Conservation (phyloP, 2,888 invertebrate species). For the Ornithoptera priamus region DNA sequence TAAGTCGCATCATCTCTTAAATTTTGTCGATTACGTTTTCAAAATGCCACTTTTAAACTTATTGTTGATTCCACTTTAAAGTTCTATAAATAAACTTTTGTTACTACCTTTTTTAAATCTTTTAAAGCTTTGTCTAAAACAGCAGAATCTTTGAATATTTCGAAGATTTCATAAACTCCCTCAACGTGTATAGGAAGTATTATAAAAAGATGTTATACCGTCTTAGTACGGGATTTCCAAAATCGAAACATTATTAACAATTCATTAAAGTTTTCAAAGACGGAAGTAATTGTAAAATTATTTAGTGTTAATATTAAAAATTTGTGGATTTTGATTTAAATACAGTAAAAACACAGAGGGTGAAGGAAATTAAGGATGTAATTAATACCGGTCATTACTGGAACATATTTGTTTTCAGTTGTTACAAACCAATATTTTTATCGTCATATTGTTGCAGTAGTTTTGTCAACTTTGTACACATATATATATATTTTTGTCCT, state of each 20-base stretch:
- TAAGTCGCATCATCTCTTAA: no score
- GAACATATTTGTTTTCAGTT: no score
- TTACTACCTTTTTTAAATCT: constrained; percentile 66
- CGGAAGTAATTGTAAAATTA: neutral
- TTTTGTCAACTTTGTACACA: no score
- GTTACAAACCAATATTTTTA: no score
- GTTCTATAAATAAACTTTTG: constrained; percentile 85
- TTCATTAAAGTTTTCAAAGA: neutral
- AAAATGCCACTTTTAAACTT: constrained; percentile 79
- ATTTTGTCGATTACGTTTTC: constrained; percentile 71
- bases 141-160: constrained; percentile 74
- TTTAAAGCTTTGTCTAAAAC: constrained; percentile 61
- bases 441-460: no score
- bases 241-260: constrained; percentile 61
- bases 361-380: no score
- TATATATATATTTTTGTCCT: no score
- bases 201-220: constrained; percentile 84
- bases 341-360: neutral
- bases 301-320: no score
- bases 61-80: constrained; percentile 88
- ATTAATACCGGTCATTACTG: no score
- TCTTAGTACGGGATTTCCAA: constrained; percentile 87
- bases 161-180: constrained; percentile 81
- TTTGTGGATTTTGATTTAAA: neutral
- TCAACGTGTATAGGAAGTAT: constrained; percentile 85